Evolutionary conservation across 2,113 vertebrate genomes (phyloP), one percentile per base, ranked within the genome.

Genomic region (Melanostigma gelatinosum): DNA sequence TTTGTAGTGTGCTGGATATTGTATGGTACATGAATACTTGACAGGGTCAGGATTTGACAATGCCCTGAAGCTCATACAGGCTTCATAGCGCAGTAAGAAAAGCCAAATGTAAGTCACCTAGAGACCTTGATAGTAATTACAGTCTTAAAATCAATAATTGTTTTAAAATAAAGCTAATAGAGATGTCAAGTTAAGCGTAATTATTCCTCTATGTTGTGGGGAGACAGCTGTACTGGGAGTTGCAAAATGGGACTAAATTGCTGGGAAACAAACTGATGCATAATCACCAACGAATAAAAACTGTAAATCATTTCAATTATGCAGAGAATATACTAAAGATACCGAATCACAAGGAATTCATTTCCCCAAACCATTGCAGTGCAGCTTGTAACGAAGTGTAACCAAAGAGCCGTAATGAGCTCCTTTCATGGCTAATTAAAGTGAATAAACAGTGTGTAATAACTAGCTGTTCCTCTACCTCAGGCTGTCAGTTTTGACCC

Each of bases 341-440:
- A 61, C 42, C 54, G 15, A 64, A 27, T 40, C n/a, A 32, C 40
- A 27, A 65, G 66, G 40, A 72, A 75, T 77, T 70, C 5, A 76
- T 22, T 66, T 57, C 34, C 70, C 4, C 1, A 63, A 75, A 64
- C 42, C 38, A 65, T 42, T 55, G 62, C 34, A 55, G 32, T 73
- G 52, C n/a, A 69, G 50, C 78, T 73, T 83, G 50, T 83, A 61
- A 82, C 83, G 60, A 81, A 75, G 62, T 84, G 68, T 71, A 87
- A 82, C 76, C 57, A 67, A 79, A 75, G 32, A 62, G 42, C 76
- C 73, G 16, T 87, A 87, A 88, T 87, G 72, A 85, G 62, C 44
- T 83, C 27, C 38, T 89, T 78, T 87, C 64, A 84, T 79, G 85
- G 84, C 72, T 87, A 88, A 88, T 89, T 89, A 87, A 75, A 76